Percentiles rank a stretch among this genome's conserved stretches.
Evolutionary conservation across 2,113 vertebrate species (phyloP).

Genomic region (Triplophysa siluroides): DNA sequence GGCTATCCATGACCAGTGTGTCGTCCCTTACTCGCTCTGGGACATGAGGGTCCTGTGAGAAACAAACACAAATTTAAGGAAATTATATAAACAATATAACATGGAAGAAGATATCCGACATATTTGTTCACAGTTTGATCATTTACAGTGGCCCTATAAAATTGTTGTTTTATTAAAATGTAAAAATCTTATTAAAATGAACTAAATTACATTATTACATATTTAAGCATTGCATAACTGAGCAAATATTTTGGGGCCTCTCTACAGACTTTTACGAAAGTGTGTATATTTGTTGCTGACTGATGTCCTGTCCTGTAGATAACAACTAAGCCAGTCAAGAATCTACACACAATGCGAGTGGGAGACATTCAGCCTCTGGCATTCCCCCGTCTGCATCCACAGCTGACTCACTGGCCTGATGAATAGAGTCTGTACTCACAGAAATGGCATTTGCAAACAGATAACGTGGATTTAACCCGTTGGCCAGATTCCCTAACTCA

Average conservation of each 20-base stretch:
- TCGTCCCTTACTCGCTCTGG: constrained; percentile 61
- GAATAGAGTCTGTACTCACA: constrained; percentile 16
- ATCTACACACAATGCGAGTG: neutral
- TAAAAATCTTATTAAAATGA: too few species aligned
- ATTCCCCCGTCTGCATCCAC: constrained; percentile 16
- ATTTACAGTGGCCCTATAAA: neutral
- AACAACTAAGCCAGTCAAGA: neutral
- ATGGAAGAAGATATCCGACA: too few species aligned
- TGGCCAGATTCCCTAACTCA: neutral
- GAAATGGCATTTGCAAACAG: constrained; percentile 27
- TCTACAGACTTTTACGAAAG: neutral
- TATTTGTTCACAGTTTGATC: neutral
- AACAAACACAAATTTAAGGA: constrained; percentile 42
- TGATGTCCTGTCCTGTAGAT: neutral
- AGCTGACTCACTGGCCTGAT: constrained; percentile 21
- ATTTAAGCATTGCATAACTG: neutral
- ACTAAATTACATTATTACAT: neutral
- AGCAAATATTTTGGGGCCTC: neutral
- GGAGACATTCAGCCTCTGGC: neutral
- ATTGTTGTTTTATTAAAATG: neutral
- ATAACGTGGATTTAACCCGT: constrained; percentile 24
- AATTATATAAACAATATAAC: neutral
- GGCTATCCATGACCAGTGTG: constrained; percentile 70
- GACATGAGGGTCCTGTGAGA: constrained; percentile 68
- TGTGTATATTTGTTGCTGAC: neutral